These are phyloP conservation scores for Crypturellus undulatus DNA, from an alignment of 2,113 vertebrate species.

Conservation along the genomic window DNA sequence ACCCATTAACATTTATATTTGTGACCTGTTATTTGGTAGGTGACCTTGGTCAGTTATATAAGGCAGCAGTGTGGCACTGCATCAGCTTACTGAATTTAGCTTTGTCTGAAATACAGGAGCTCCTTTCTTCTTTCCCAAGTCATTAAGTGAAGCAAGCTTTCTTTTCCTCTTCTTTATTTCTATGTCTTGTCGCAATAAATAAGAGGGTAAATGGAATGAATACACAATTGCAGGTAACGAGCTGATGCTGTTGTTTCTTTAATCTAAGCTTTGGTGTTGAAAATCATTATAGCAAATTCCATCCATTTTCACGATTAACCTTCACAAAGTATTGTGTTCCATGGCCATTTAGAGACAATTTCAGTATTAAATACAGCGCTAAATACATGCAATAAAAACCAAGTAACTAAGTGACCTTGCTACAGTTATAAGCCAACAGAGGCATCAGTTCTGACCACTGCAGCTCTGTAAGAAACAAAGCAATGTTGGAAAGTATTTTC, in stretches of 20 bases:
- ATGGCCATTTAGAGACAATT: not conserved
- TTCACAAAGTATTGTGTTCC: constrained; percentile 16
- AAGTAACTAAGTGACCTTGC: not conserved
- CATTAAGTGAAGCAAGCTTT: not conserved
- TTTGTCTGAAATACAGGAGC: not conserved
- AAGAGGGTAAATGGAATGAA: not conserved
- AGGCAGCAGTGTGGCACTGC: not conserved
- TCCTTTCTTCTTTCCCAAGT: not conserved
- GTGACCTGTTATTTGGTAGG: not conserved
- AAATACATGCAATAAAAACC: not conserved
- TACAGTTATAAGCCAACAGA: not conserved
- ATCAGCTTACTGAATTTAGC: not conserved
- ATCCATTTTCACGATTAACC: not conserved
- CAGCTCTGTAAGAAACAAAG: not conserved
- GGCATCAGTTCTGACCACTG: not conserved
- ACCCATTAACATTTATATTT: not conserved
- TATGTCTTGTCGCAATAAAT: not conserved
- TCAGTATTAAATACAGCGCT: not conserved
- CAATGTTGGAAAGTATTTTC: not conserved
- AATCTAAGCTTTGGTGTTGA: not conserved
- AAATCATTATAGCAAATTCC: constrained; percentile 22
- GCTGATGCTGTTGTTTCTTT: not conserved
- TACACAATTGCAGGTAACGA: not conserved
- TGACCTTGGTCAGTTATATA: not conserved
- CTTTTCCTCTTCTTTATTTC: constrained; percentile 39